phyloP scores from a whole-genome alignment of 2,113 vertebrate genomes.

The Eptesicus fuscus region DNA sequence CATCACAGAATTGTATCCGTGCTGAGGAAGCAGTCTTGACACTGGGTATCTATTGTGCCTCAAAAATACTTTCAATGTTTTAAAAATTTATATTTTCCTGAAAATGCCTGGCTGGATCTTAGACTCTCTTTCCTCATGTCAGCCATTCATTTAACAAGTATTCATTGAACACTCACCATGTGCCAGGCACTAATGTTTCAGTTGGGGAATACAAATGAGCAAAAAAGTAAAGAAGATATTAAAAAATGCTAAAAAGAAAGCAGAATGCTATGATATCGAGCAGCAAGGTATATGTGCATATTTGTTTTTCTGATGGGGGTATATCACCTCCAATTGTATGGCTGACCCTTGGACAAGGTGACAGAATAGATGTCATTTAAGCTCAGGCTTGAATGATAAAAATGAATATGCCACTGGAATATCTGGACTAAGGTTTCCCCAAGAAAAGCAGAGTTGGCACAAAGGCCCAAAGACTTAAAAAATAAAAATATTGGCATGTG shows the following conservation, averaged over 20 bases:
- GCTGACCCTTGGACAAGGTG: background rate
- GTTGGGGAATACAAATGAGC: background rate
- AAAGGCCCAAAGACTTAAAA: background rate
- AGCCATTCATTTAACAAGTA: background rate
- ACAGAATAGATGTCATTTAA: background rate
- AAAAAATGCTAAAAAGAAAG: background rate
- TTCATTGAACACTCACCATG: background rate
- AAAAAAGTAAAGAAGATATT: slow-evolving; percentile 16
- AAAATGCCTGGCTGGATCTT: background rate
- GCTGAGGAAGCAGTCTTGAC: background rate
- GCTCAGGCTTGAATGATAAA: background rate
- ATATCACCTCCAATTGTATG: background rate
- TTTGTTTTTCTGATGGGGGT: background rate
- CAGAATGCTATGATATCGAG: background rate
- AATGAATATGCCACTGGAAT: background rate
- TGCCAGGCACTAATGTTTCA: background rate
- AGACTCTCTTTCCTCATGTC: background rate
- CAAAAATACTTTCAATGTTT: background rate
- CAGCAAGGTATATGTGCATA: background rate
- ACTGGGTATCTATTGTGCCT: background rate
- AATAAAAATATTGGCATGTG: too few relatives aligned
- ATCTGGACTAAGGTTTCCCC: background rate
- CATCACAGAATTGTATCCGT: background rate
- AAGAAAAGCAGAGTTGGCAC: background rate
- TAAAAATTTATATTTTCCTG: background rate